Base-by-base conservation (phyloP, 2,113 vertebrate species). In the Grus americana region DNA sequence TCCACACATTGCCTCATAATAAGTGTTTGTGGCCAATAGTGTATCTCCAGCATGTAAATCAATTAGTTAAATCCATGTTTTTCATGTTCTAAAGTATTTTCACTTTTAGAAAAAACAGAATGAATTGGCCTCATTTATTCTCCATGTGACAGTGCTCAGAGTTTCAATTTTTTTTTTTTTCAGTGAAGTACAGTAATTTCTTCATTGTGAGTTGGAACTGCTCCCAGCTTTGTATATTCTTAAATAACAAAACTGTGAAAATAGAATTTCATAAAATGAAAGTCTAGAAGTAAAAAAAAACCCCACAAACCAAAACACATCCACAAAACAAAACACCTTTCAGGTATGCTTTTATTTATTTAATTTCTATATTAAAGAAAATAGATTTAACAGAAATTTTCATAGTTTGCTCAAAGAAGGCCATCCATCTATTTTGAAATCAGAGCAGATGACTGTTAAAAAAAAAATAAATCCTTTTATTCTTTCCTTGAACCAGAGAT, bases 51-150 rank as follows among this genome's bases (percentile, higher is more conserved):
- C 16, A 29, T 91, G 57, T 80, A 94, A 95, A 93, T 91, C 73
- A 90, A 91, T 83, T 88, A 59, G 36, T 85, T 75, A 86, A 90
- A 90, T 86, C 62, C 75, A 73, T 87, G 63, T 34, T 95, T 96
- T 96, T 95, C 38, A 32, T 85, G 62, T 92, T 94, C 65, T 79
- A 78, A 95, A 88, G 19, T 74, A 86, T 94, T 97, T 96, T 92
- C 5, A n/a, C 47, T 94, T 96, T 89, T 44, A 97, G 38, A 71
- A 92, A 94, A 94, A 75, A 3, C 14, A 86, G 80, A 66, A 92
- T 95, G 90, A 92, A 87, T 94, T 91, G 5, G 6, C 16, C 34
- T 94, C 9, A 9, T 96, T 97, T 96, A 61, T 90, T 94, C 30
- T 95, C 26, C 19, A 36, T 75, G 57, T 93, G 73, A 85, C 72